Base-by-base conservation (phyloP, 2,797 vertebrate genomes). In the Sebastes nivosus region DNA sequence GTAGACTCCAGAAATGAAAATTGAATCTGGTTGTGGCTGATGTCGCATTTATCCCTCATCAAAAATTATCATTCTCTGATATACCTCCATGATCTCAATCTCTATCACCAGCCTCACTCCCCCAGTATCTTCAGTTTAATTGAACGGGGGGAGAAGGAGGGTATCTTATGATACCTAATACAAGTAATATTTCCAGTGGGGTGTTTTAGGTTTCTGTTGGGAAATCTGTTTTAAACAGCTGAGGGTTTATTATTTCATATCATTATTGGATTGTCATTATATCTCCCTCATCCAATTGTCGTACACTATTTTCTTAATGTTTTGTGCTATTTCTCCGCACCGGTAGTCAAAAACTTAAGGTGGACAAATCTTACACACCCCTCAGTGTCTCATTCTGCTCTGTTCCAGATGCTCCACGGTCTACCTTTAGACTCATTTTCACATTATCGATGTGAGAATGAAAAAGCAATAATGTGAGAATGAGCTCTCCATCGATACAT, bases 391-490 rank as follows among this genome's bases (percentile, higher is more conserved):
- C 54, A 4, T 46, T 50, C 71, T n/a, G 55, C 68, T 46, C 61
- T 20, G n/a, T 50, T 69, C 38, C 64, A n/a, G 68, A 25, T 69
- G 82, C 70, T 54, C 24, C 20, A 3, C 60, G 30, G 58, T 85
- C 89, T 75, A 90, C 87, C 87, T 88, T 92, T 82, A 86, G 73
- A 90, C 77, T 92, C 78, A 86, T 94, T 95, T 90, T 93, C 89
- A 86, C 90, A 72, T 92, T 91, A 91, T 91, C 85, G 76, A 94
- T 57, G 90, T 91, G 92, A 76, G 88, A 95, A 95, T 93, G 91
- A 94, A 92, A 92, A 93, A 92, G 92, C 87, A 93, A 93, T 95
- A 94, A 93, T 67, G 93, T 94, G 94, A 76, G 86, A 94, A 94
- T 89, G 91, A 92, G 90, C 74, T 87, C 88, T 85, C 89, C 58